These are phyloP conservation scores for Magallana gigas DNA, from an alignment of 1,140 invertebrate genomes.

Conservation along the genomic window DNA sequence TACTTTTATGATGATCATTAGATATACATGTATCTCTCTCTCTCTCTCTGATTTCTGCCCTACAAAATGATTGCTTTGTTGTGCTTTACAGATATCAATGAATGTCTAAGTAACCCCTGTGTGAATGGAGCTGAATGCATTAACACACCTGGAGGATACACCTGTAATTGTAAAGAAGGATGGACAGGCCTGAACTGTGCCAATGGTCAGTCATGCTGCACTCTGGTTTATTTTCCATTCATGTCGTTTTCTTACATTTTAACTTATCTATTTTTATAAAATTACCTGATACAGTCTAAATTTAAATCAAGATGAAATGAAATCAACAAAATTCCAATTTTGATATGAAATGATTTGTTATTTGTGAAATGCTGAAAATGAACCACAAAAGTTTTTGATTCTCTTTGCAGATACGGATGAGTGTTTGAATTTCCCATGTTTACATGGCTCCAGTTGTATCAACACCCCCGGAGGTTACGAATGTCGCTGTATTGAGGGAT, in stretches of 20 bases:
- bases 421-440: slow-evolving; percentile 55
- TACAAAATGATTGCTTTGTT: not conserved
- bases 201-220: slow-evolving; percentile 82
- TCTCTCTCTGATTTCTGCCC: not conserved
- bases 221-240: too few relatives aligned
- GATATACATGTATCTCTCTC: not conserved
- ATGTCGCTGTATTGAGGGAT: slow-evolving; percentile 48
- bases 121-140: slow-evolving; percentile 90
- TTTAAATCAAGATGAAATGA: too few relatives aligned
- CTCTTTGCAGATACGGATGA: slow-evolving; percentile 66
- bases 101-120: slow-evolving; percentile 84
- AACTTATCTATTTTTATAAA: too few relatives aligned
- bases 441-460: slow-evolving; percentile 47
- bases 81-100: slow-evolving; percentile 52
- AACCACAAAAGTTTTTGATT: not conserved
- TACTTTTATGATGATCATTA: not conserved
- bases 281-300: too few relatives aligned
- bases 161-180: slow-evolving; percentile 93
- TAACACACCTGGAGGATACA: slow-evolving; percentile 67
- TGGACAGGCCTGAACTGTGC: slow-evolving; percentile 88
- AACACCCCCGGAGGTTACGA: slow-evolving; percentile 48
- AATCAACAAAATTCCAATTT: too few relatives aligned
- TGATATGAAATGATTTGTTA: too few relatives aligned
- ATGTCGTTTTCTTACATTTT: too few relatives aligned
- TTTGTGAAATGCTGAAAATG: too few relatives aligned